Base-by-base conservation (phyloP, 2,888 invertebrate genomes). In the Zele albiditarsus region DNA sequence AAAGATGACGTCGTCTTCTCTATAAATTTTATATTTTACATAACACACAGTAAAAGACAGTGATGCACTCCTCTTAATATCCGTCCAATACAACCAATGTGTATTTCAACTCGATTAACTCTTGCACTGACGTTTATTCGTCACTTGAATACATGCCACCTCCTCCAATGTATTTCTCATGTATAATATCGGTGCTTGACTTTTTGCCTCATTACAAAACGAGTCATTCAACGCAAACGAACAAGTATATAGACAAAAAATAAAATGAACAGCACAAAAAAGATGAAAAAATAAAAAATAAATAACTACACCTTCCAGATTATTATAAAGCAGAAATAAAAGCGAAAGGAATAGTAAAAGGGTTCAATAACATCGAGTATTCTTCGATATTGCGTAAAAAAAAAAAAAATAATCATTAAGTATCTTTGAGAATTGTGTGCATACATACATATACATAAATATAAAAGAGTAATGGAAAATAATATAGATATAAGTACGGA, bases 21-120 rank as follows among this genome's bases (percentile, higher is more conserved):
- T 10, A 68, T 67, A 67, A 67, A 67, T 53, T 66, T 25, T 12
- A 66, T 42, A 66, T 66, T 66, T 68, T 68, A 68, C 68, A 31
- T 68, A n/a, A 68, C 28, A 28, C 33, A 53, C 20, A 53, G 8
- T 20, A 42, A 27, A 63, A 46, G 62, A 68, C 63, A 62, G 73
- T 69, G 63, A 74, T 63, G 69, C 68, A 74, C 73, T 73, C 68
- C 27, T 46, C 16, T 3, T n/a, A 4, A 46, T 16, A 16, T 16
- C 16, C 46, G 3, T 1, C n/a, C n/a, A 46, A 53, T 38, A 38
- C 71, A 66, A n/a, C 49, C 68, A 53, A 53, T 33, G 53, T 68
- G n/a, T 66, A 74, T 74, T 74, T 69, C 63, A 74, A 63, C 69
- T 74, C 38, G 63, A 74, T 74, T 74, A 69, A 69, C 73, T 68